Evolutionary conservation across 2,113 vertebrate genomes (phyloP).

Genomic region (Cisticola juncidis): DNA sequence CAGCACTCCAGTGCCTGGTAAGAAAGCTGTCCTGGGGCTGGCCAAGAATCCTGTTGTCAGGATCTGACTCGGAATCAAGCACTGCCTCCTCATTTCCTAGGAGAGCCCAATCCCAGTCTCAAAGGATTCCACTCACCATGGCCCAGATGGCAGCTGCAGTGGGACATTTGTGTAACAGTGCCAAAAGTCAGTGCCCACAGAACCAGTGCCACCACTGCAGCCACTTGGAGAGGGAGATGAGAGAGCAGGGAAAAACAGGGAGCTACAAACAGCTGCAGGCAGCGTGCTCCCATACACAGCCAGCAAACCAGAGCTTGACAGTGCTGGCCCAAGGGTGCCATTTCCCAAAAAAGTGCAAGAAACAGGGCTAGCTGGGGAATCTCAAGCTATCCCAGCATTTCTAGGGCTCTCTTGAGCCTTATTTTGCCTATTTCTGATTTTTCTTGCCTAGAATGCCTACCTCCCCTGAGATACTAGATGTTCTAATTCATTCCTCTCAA

Average conservation of each 20-base stretch:
- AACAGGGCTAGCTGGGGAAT: not conserved
- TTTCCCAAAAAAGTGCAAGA: not conserved
- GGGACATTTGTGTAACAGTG: rapidly evolving
- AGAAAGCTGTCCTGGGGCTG: not conserved
- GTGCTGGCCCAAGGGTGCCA: rapidly evolving
- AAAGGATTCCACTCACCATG: not conserved
- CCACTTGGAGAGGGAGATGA: not conserved
- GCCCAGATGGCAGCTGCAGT: not conserved
- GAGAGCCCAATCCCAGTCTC: not conserved
- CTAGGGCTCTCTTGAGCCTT: not conserved
- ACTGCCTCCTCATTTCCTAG: not conserved
- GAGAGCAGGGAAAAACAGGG: not conserved
- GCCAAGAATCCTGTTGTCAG: not conserved
- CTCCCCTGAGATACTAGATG: not conserved
- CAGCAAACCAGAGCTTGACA: rapidly evolving
- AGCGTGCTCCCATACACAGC: rapidly evolving
- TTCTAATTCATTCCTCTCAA: not conserved
- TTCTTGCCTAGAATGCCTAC: not conserved
- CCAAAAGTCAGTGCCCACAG: not conserved
- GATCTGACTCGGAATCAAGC: rapidly evolving
- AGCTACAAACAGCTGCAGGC: not conserved
- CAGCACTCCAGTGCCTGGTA: not conserved
- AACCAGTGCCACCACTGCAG: not conserved
- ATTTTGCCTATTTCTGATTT: not conserved
- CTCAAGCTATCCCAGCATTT: not conserved